These are phyloP conservation scores for Melospiza melodia DNA, from an alignment of 2,113 vertebrate species.

Conservation along the genomic window DNA sequence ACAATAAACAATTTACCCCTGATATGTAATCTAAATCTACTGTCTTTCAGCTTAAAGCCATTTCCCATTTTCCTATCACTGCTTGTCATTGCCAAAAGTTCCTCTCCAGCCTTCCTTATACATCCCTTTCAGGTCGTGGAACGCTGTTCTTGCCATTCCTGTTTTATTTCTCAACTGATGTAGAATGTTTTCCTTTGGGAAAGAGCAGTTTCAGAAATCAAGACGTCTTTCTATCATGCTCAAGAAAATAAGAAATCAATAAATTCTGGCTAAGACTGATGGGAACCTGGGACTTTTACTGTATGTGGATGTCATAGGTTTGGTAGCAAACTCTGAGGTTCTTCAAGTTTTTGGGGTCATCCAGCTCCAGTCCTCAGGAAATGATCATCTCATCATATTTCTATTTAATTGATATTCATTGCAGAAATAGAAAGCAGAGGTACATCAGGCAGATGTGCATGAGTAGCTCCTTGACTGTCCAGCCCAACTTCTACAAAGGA, in stretches of 20 bases:
- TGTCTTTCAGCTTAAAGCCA: not conserved
- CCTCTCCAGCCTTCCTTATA: not conserved
- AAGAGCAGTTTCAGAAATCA: not conserved
- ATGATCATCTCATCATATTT: not conserved
- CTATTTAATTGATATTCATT: not conserved
- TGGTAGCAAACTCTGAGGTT: not conserved
- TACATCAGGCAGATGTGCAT: not conserved
- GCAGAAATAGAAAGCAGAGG: not conserved
- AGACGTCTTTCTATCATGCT: not conserved
- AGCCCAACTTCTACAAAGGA: not conserved
- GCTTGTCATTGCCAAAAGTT: not conserved
- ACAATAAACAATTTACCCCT: not conserved
- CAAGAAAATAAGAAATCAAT: not conserved
- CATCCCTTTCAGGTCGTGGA: not conserved
- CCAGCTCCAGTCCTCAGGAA: not conserved
- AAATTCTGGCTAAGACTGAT: not conserved
- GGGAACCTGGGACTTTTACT: not conserved
- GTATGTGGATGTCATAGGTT: not conserved
- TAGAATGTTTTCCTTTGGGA: not conserved
- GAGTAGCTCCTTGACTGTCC: not conserved
- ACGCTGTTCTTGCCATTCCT: not conserved
- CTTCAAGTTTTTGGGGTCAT: not conserved
- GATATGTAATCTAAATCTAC: not conserved
- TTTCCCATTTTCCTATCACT: not conserved
- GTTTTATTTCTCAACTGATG: not conserved